These are phyloP conservation scores for Mormyrus proboscirostris DNA, from an alignment of 2,797 vertebrate species.

Conservation along the genomic window DNA sequence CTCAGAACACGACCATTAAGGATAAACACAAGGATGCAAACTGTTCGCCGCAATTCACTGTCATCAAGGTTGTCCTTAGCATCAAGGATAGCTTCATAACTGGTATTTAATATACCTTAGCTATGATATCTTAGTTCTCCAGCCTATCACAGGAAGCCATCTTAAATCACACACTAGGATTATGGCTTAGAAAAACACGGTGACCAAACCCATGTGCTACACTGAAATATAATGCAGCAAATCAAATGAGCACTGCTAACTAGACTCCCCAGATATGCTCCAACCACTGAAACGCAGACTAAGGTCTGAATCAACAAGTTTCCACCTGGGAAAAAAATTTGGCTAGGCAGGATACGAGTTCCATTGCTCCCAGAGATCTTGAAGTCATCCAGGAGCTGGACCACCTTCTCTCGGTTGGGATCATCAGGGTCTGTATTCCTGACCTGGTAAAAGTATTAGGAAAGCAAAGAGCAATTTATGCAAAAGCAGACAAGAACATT, in stretches of 20 bases:
- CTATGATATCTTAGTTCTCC: not conserved
- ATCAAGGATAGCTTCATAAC: not conserved
- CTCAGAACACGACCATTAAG: constrained; percentile 68
- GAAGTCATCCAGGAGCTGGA: constrained; percentile 94
- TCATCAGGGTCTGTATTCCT: constrained; percentile 85
- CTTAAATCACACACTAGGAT: not conserved
- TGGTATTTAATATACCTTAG: not conserved
- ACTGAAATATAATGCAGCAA: not conserved
- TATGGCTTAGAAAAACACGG: not conserved
- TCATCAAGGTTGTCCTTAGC: not conserved
- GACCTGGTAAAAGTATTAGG: constrained; percentile 60
- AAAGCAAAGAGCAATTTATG: not conserved
- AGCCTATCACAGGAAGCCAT: not conserved
- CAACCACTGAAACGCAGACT: not conserved
- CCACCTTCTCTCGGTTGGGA: constrained; percentile 87
- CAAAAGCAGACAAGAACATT: not conserved
- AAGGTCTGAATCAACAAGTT: too few species aligned
- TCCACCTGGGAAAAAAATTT: not conserved
- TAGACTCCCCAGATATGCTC: too few species aligned
- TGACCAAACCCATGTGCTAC: not conserved
- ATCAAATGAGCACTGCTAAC: not conserved
- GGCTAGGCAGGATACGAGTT: constrained; percentile 80
- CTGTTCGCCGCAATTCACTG: not conserved
- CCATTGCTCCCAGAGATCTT: constrained; percentile 97
- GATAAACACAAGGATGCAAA: constrained; percentile 20